Conservation (phyloP, 2,797 vertebrate species). For the Brachyrhaphis roseni region DNA sequence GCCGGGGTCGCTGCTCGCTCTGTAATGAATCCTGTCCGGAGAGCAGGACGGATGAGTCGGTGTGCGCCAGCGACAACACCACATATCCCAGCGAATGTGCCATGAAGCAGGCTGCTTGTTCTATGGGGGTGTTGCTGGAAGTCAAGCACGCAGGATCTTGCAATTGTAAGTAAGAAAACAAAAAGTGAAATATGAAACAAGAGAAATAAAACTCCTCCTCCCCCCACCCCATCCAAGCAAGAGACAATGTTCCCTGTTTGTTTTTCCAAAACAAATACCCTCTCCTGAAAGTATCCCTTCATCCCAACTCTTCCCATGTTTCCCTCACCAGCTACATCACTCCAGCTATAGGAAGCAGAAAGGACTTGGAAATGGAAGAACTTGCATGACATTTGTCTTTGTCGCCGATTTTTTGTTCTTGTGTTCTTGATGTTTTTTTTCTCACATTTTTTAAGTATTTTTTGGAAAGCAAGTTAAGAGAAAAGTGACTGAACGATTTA, state of each 20-base stretch:
- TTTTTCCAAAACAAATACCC: constrained; percentile 68
- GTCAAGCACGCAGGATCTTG: constrained; percentile 98
- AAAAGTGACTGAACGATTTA: constrained; percentile 36
- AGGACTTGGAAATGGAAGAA: constrained; percentile 79
- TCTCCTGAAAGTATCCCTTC: constrained; percentile 46
- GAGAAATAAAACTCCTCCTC: constrained; percentile 51
- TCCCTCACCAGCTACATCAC: constrained; percentile 60
- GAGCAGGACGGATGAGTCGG: constrained; percentile 91
- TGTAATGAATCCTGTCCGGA: constrained; percentile 92
- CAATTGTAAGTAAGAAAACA: constrained; percentile 95
- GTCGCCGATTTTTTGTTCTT: constrained; percentile 75
- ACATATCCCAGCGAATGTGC: constrained; percentile 96
- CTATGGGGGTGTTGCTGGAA: constrained; percentile 92
- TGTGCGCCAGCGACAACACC: constrained; percentile 97
- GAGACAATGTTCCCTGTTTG: constrained; percentile 84
- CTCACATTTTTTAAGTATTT: constrained; percentile 42
- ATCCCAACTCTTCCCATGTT: constrained; percentile 49
- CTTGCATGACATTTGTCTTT: constrained; percentile 78
- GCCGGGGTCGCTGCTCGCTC: constrained; percentile 91
- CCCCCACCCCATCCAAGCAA: constrained; percentile 54
- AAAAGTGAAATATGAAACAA: constrained; percentile 51
- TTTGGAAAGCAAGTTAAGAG: constrained; percentile 60
- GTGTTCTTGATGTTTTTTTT: constrained; percentile 55
- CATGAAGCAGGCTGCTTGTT: constrained; percentile 97
- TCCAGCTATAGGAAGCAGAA: constrained; percentile 77